phyloP scores from a whole-genome alignment of 2,113 vertebrate genomes.

The Sterrhoptilus dennistouni region DNA sequence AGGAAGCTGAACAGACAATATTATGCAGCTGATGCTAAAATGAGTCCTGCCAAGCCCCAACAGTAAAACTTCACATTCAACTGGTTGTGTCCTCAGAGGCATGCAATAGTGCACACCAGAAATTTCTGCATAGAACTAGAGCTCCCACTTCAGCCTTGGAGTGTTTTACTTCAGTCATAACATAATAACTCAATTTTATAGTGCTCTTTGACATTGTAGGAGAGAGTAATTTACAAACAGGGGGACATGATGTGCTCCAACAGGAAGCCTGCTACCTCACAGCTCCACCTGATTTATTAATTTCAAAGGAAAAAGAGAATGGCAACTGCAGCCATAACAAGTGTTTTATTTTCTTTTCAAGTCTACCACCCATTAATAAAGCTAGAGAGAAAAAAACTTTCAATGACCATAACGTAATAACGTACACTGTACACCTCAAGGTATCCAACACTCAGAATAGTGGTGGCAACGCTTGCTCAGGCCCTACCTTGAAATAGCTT shows the following conservation, averaged over 20 bases:
- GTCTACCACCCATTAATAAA: background rate
- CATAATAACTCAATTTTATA: conserved; percentile 7
- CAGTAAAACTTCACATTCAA: background rate
- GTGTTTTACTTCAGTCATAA: background rate
- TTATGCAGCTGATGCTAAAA: background rate
- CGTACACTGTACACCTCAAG: background rate
- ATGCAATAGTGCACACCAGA: background rate
- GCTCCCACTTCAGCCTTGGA: background rate
- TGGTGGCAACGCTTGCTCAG: background rate
- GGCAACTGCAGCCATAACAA: background rate
- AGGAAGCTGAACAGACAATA: background rate
- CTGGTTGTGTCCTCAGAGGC: background rate
- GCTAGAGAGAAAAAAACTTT: background rate
- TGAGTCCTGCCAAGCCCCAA: background rate
- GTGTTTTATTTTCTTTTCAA: background rate
- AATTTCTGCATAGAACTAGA: background rate
- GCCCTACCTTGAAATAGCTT: background rate
- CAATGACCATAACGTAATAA: background rate
- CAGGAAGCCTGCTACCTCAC: background rate
- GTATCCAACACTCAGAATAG: background rate
- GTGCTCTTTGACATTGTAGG: background rate
- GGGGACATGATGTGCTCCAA: background rate
- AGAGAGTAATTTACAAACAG: conserved; percentile 5
- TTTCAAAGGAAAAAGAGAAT: background rate
- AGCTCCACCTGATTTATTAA: background rate